Evolutionary conservation across 2,888 invertebrate species (phyloP), one percentile per base, ranked within the genome.

Genomic region (Trichopoda pennipes): DNA sequence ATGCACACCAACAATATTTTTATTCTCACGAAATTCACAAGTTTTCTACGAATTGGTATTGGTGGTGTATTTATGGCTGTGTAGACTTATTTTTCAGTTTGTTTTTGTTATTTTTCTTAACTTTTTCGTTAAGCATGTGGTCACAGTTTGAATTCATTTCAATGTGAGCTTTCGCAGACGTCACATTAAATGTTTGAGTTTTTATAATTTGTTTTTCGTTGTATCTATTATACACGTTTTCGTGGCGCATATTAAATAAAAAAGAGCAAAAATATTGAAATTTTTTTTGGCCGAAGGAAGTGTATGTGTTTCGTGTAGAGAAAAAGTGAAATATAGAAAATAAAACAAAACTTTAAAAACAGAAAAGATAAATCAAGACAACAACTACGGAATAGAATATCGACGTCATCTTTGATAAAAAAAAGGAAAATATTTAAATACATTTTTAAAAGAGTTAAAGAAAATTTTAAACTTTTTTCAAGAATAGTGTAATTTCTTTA

Each of bases 111-210:
- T n/a, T 64, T 56, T 58, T 68, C 6, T 51, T 68, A 19, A 55
- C 63, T 70, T 49, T 75, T 79, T 82, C 23, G 72, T 28, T 28
- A 63, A 72, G 75, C 79, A 79, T 72, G n/a, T n/a, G 72, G 21
- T 35, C 64, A 68, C 38, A 64, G 56, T 79, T 79, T 53, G 21
- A 63, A 63, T 72, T 82, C 79, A 82, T 79, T 82, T 82, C 72
- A 76, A 79, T 72, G 79, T 82, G 75, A 82, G 82, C 72, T 82
- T 79, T 82, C 51, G 38, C 42, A 76, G 75, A 82, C 75, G 72
- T 79, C 75, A 63, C 72, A 76, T 63, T 69, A 63, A 70, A 28
- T 61, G 58, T 63, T 74, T 74, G 61, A 38, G 68, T 80, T 80
- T 74, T 73, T 74, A 60, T 56, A 47, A 60, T 72, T 76, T 76